These are phyloP conservation scores for Loripinus fragilis DNA, from an alignment of 2,888 invertebrate genomes.

Conservation along the genomic window DNA sequence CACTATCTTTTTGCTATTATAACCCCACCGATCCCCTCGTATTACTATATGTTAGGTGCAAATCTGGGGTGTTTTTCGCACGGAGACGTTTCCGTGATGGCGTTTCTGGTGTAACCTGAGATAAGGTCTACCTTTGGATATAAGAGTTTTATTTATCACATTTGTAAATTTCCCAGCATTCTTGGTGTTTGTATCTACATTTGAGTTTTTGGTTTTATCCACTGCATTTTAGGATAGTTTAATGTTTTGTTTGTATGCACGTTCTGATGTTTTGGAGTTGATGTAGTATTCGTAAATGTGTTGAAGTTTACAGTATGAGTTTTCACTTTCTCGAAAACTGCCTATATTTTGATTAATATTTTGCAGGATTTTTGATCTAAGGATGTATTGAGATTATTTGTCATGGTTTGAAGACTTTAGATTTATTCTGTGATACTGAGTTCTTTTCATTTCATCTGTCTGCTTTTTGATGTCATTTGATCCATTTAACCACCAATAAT, in stretches of 20 bases:
- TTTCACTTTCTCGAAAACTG: slow-evolving; percentile 6
- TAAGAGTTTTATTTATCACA: no score
- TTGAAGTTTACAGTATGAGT: background rate
- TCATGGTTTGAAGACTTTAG: background rate
- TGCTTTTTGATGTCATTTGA: background rate
- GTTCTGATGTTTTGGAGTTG: background rate
- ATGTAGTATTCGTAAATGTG: background rate
- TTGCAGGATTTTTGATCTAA: background rate
- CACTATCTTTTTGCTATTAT: no score
- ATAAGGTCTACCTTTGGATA: no score
- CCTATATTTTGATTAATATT: background rate
- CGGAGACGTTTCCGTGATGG: no score
- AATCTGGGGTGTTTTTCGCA: no score
- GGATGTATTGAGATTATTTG: background rate
- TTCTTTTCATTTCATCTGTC: background rate
- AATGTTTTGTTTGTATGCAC: background rate
- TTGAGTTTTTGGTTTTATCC: no score
- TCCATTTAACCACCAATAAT: background rate
- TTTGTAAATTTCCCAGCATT: no score
- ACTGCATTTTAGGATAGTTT: no score
- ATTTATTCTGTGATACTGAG: background rate
- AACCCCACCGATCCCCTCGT: no score
- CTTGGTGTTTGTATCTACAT: no score
- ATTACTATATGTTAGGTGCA: no score
- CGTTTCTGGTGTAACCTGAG: no score